Evolutionary conservation across 2,797 vertebrate genomes (phyloP), one percentile per base, ranked within the genome.

Genomic region (Gadopsis marmoratus): DNA sequence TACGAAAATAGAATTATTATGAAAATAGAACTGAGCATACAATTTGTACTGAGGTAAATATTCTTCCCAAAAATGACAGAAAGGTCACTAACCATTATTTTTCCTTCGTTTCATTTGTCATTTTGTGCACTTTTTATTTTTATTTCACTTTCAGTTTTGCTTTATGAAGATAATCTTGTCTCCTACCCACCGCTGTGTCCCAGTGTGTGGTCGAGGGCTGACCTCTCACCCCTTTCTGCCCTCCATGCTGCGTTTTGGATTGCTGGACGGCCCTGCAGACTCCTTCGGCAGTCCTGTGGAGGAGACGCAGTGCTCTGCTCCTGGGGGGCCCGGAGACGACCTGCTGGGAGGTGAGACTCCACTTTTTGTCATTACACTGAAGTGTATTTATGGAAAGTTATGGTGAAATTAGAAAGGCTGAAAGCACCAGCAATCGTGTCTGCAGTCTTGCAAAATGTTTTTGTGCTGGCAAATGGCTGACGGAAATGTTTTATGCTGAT

Each of bases 281-380:
- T 95, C 97, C 73, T 99, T 99, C 93, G 93, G 96, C 79, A 94
- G 96, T 80, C 90, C 96, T 86, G 92, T 89, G 87, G 81, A 94
- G 90, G 97, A 98, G 85, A 87, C 92, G 26, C 96, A 95, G 88
- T 94, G 95, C 82, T 78, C 96, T 92, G 93, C 95, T 82, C 95
- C 96, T 83, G 94, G 95, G 86, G 95, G 95, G 79, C 96, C 97
- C 78, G 96, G 95, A 89, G 97, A 95, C 74, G 98, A 99, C 91
- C 95, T 99, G 85, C 95, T 99, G 89, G 96, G 97, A 94, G 98
- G 98, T 99, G 95, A 82, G 81, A 48, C 60, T 68, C 19, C 43
- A 2, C 19, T 35, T 39, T 37, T 35, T 19, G 39, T 0, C 31
- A 47, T 33, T 29, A 16, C 29, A 55, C 47, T 13, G 14, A 39